Percentiles rank a stretch among this genome's conserved stretches.
phyloP scores from a whole-genome alignment of 64 coral and sea anemone species.

The Dendrophyllia cribrosa region DNA sequence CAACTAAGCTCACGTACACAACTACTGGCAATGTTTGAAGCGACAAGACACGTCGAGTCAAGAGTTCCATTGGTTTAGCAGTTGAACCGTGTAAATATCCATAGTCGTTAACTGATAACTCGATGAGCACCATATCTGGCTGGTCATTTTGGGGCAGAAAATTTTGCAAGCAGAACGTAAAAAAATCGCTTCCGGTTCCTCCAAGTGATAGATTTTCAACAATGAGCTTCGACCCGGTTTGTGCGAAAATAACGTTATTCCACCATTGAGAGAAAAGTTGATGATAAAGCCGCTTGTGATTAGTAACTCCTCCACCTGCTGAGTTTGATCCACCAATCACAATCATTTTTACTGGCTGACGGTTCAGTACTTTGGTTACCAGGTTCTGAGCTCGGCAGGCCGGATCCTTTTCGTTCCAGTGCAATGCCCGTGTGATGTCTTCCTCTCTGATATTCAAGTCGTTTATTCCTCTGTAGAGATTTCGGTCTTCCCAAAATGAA shows the following conservation, averaged over 20 bases:
- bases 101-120: constrained; percentile 55
- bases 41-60: constrained; percentile 15
- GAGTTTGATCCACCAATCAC: constrained; percentile 92
- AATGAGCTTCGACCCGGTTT: constrained; percentile 44
- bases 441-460: neutral
- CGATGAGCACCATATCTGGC: constrained; percentile 42
- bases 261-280: constrained; percentile 66
- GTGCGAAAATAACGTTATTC: constrained; percentile 50
- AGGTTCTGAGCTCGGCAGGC: neutral
- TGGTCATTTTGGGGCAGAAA: neutral
- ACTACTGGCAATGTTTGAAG: constrained; percentile 26
- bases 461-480: neutral
- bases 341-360: constrained; percentile 62
- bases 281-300: constrained; percentile 52
- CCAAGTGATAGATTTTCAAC: constrained; percentile 64
- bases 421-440: neutral
- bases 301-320: constrained; percentile 71
- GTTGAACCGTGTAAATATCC: constrained; percentile 11
- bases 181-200: constrained; percentile 92
- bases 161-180: constrained; percentile 78
- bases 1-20: constrained; percentile 48
- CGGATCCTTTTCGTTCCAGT: neutral
- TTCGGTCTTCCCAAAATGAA: neutral
- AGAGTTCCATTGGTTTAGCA: constrained; percentile 40
- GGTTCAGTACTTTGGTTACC: constrained; percentile 34